Evolutionary conservation across 2,113 vertebrate species (phyloP).

Genomic region (Tretioscincus oriximinensis): DNA sequence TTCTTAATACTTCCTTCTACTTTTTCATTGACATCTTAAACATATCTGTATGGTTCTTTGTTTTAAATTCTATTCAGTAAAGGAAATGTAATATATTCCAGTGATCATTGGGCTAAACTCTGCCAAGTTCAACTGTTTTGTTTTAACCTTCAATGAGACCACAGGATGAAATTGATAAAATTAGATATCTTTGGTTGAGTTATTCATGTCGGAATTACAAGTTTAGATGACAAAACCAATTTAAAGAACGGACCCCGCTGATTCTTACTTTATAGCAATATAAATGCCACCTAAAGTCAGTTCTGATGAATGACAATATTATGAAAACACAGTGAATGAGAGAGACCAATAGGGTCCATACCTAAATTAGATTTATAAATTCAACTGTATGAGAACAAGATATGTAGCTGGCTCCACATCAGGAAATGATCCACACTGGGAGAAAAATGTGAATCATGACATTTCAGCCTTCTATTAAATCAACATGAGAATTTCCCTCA

Average conservation of each 20-base stretch:
- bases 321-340: constrained; percentile 43
- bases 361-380: constrained; percentile 58
- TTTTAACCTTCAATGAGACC: constrained; percentile 39
- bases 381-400: constrained; percentile 37
- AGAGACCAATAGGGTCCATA: constrained; percentile 39
- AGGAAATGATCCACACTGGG: constrained; percentile 29
- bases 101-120: constrained; percentile 39
- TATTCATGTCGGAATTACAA: constrained; percentile 44
- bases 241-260: constrained; percentile 43
- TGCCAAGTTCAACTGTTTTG: constrained; percentile 44
- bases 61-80: constrained; percentile 46
- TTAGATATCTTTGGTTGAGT: constrained; percentile 40
- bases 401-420: constrained; percentile 25
- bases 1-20: constrained; percentile 22
- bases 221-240: constrained; percentile 45
- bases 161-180: constrained; percentile 49
- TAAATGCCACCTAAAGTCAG: constrained; percentile 35
- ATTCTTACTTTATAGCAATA: constrained; percentile 31
- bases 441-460: background rate
- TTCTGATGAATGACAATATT: constrained; percentile 41
- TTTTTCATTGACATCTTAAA: constrained; percentile 48
- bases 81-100: constrained; percentile 54
- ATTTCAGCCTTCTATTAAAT: constrained; percentile 42
- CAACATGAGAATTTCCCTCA: constrained; percentile 33
- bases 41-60: constrained; percentile 37